phyloP scores from a whole-genome alignment of 2,888 invertebrate species.

The Drosophila atripex region DNA sequence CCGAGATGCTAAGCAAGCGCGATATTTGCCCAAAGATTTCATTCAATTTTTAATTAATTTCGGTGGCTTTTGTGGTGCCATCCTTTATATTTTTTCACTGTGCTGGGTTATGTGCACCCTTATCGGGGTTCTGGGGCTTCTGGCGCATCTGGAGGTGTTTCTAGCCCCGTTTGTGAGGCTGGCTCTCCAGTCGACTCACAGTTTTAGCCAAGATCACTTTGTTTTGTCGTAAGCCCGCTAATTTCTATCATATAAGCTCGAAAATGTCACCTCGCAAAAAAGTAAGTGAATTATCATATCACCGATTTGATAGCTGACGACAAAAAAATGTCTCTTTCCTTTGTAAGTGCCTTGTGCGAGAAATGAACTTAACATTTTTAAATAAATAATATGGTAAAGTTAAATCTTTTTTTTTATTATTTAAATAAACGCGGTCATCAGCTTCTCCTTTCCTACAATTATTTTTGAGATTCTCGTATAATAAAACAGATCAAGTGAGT shows the following conservation, averaged over 20 bases:
- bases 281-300: slow-evolving; percentile 28
- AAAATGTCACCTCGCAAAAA: slow-evolving; percentile 20
- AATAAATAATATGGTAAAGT: slow-evolving; percentile 10
- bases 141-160: slow-evolving; percentile 22
- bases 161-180: slow-evolving; percentile 35
- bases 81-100: slow-evolving; percentile 17
- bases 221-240: slow-evolving; percentile 46
- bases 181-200: slow-evolving; percentile 55
- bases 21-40: slow-evolving; percentile 60
- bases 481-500: too few species aligned
- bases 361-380: background rate
- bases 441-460: background rate
- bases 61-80: slow-evolving; percentile 20
- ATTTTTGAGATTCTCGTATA: background rate
- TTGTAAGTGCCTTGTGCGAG: background rate
- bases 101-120: slow-evolving; percentile 27
- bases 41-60: slow-evolving; percentile 66
- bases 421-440: background rate
- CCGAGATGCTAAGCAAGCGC: slow-evolving; percentile 27
- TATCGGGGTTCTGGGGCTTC: slow-evolving; percentile 25
- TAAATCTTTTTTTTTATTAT: background rate
- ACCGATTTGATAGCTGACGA: slow-evolving; percentile 1
- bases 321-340: background rate
- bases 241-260: slow-evolving; percentile 39
- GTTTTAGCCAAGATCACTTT: slow-evolving; percentile 68